phyloP scores from a whole-genome alignment of 2,113 vertebrate genomes.

The Sinocyclocheilus grahami region DNA sequence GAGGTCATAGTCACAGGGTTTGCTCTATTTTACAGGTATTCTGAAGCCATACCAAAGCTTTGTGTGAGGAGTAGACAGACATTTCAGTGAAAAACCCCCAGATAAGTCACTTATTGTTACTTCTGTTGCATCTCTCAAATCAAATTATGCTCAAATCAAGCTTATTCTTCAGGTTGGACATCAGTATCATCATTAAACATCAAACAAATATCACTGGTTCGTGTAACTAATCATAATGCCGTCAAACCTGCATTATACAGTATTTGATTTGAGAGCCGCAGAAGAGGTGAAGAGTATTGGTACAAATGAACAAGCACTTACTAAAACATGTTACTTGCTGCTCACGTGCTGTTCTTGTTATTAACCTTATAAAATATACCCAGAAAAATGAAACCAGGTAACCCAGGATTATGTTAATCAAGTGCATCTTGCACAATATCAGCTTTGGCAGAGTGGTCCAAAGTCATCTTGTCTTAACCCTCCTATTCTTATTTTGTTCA shows the following conservation, averaged over 20 bases:
- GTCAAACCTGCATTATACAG: not conserved
- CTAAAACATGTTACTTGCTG: not conserved
- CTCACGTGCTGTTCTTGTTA: not conserved
- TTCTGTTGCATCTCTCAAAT: not conserved
- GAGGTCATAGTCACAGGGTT: too few species aligned
- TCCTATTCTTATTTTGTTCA: not conserved
- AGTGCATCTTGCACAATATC: not conserved
- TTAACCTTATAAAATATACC: not conserved
- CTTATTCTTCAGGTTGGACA: not conserved
- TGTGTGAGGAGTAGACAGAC: too few species aligned
- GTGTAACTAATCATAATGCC: not conserved
- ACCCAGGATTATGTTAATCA: not conserved
- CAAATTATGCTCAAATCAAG: not conserved
- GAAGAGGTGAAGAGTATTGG: not conserved
- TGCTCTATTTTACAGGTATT: too few species aligned
- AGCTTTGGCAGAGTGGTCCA: not conserved
- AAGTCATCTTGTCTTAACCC: not conserved
- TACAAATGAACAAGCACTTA: not conserved
- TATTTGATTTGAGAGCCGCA: conserved; percentile 6
- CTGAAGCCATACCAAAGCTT: too few species aligned
- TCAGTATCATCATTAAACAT: not conserved
- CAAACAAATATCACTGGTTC: not conserved
- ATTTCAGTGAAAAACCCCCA: too few species aligned
- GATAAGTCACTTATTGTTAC: too few species aligned
- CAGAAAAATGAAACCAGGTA: not conserved